Percentiles rank a stretch among this genome's conserved stretches.
phyloP scores from a whole-genome alignment of 1,140 invertebrate species.

The Drosophila pandora region DNA sequence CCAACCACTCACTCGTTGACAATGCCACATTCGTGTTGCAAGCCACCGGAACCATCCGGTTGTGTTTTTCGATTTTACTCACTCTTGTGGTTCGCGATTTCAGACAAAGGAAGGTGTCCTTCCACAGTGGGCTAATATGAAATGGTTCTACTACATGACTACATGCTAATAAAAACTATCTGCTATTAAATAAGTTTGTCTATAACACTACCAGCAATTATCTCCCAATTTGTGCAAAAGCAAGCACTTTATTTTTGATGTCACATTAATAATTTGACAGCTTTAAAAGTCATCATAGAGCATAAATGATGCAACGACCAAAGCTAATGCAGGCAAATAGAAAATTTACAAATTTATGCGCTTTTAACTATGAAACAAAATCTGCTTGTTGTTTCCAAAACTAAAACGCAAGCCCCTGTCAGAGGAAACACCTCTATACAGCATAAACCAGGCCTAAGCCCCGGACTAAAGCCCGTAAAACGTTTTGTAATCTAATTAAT shows the following conservation, averaged over 20 bases:
- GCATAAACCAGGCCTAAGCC: conserved; percentile 4
- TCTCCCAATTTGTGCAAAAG: too few species aligned
- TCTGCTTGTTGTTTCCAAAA: neutral
- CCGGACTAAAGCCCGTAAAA: conserved; percentile 37
- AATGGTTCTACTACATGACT: neutral
- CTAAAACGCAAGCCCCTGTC: neutral
- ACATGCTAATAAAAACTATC: neutral
- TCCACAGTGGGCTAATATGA: too few species aligned
- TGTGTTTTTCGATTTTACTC: conserved; percentile 20
- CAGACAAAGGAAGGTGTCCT: neutral
- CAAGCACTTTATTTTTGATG: neutral
- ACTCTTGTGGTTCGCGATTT: neutral
- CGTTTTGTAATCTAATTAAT: conserved; percentile 77
- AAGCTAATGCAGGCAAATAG: neutral
- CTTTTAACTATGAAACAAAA: neutral
- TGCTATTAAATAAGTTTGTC: neutral
- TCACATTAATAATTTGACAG: neutral
- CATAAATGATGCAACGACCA: too few species aligned
- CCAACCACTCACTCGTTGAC: neutral
- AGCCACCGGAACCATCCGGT: conserved; percentile 15
- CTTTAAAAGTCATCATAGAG: neutral
- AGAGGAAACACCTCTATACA: neutral
- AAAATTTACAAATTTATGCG: neutral
- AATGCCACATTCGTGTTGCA: conserved; percentile 2
- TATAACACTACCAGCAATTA: neutral